Evolutionary conservation across 2,888 invertebrate species (phyloP), one percentile per base, ranked within the genome.

Genomic region (Seira musarum): DNA sequence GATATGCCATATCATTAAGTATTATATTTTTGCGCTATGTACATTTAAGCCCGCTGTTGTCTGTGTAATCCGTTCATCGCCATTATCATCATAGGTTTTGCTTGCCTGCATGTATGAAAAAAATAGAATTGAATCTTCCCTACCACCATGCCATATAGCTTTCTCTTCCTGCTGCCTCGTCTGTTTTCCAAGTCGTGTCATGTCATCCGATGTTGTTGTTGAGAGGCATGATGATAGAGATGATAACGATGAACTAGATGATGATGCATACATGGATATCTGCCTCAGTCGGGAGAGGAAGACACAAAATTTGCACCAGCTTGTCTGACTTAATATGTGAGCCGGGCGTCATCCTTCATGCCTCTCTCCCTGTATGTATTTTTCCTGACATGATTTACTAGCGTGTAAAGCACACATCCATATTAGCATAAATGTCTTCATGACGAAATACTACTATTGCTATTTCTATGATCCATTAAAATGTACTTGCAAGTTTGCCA

Each of bases 141-240:
- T n/a, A n/a, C n/a, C n/a, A n/a, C n/a, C n/a, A n/a, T n/a, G n/a
- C n/a, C n/a, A n/a, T n/a, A n/a, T n/a, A 66, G 30, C 53, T 21
- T 21, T 21, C 63, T 21, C 22, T 21, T 21, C 22, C 67, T 66
- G n/a, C n/a, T n/a, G n/a, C n/a, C n/a, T n/a, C n/a, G n/a, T 49
- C 24, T 73, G 66, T 60, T 57, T 66, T 73, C n/a, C 72, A 35
- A 73, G 73, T 73, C 66, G 60, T 74, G 74, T 67, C 74, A 66
- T 74, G 66, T 66, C 73, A 66, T 57, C 53, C 65, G 25, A 53
- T 73, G 53, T 63, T 65, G 53, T 46, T 64, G 49, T 53, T 73
- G 60, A 57, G 53, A 66, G 66, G 25, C 57, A 74, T 24, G 60
- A 74, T 57, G 65, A 57, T 46, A 64, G 46, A 67, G 74, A 74